phyloP scores from a whole-genome alignment of 2,797 vertebrate genomes.

The Naso thynnoides region DNA sequence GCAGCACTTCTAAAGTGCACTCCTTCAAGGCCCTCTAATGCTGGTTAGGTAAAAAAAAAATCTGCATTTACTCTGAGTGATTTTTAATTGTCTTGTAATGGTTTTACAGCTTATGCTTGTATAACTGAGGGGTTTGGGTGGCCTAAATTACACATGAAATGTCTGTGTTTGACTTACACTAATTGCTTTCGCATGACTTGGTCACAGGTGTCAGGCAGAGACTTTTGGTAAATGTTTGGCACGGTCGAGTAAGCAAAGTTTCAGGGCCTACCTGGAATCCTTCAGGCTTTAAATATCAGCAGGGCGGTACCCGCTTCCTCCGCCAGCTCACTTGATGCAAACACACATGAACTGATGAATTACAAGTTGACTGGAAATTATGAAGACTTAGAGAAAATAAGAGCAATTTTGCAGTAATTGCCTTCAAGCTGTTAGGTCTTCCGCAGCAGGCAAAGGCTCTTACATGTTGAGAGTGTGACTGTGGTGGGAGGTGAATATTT shows the following conservation, averaged over 20 bases:
- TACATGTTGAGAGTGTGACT: constrained; percentile 70
- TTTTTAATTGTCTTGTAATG: constrained; percentile 69
- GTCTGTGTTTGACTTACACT: constrained; percentile 70
- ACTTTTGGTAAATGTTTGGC: constrained; percentile 83
- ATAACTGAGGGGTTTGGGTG: constrained; percentile 63
- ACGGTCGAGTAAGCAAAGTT: constrained; percentile 63
- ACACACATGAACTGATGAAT: constrained; percentile 81
- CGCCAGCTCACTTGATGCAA: constrained; percentile 68
- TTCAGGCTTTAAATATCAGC: constrained; percentile 78
- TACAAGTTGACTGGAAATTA: constrained; percentile 86
- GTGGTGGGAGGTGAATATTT: constrained; percentile 79
- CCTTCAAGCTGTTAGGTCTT: constrained; percentile 74
- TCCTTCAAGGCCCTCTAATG: constrained; percentile 26
- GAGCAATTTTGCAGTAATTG: constrained; percentile 83
- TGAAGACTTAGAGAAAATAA: constrained; percentile 80
- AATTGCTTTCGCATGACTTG: constrained; percentile 74
- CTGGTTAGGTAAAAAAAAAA: constrained; percentile 39
- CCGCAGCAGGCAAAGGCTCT: constrained; percentile 55
- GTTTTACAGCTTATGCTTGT: constrained; percentile 61
- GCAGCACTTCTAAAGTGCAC: constrained; percentile 17
- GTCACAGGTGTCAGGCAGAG: constrained; percentile 77
- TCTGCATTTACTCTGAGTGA: constrained; percentile 53
- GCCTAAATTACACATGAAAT: constrained; percentile 60
- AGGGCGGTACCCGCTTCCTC: constrained; percentile 77
- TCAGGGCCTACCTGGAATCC: constrained; percentile 82